phyloP scores from a whole-genome alignment of 2,113 vertebrate genomes.

The Daphoenositta chrysoptera region DNA sequence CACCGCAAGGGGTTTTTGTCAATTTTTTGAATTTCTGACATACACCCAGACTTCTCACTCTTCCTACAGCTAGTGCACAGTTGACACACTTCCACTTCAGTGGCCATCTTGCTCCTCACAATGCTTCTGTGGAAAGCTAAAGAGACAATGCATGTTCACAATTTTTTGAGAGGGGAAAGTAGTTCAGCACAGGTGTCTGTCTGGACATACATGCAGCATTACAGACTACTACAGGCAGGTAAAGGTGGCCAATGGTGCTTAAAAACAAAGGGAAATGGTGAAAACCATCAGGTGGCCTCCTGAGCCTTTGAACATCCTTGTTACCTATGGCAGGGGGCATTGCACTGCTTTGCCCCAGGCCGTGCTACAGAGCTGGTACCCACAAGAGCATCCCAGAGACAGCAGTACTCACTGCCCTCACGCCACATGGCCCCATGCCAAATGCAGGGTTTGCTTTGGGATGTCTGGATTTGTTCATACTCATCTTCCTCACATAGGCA shows the following conservation, averaged over 20 bases:
- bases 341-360: fast-evolving
- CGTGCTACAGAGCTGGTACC: fast-evolving
- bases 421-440: no score
- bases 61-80: not conserved
- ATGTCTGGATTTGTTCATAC: not conserved
- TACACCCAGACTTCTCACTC: not conserved
- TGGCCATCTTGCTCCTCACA: not conserved
- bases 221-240: not conserved
- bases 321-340: fast-evolving
- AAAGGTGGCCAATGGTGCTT: fast-evolving
- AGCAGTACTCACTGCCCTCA: no score
- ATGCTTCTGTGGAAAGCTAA: not conserved
- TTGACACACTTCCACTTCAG: not conserved
- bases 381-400: not conserved
- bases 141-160: not conserved
- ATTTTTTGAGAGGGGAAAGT: not conserved
- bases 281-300: not conserved
- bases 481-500: not conserved
- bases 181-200: not conserved
- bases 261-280: not conserved
- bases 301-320: fast-evolving
- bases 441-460: not conserved
- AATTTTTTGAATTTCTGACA: not conserved
- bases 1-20: not conserved
- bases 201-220: not conserved